Percentiles rank a stretch among this genome's conserved stretches.
These are phyloP conservation scores for Sphyrna mokarran DNA, from an alignment of 2,113 vertebrate species.

Conservation along the genomic window DNA sequence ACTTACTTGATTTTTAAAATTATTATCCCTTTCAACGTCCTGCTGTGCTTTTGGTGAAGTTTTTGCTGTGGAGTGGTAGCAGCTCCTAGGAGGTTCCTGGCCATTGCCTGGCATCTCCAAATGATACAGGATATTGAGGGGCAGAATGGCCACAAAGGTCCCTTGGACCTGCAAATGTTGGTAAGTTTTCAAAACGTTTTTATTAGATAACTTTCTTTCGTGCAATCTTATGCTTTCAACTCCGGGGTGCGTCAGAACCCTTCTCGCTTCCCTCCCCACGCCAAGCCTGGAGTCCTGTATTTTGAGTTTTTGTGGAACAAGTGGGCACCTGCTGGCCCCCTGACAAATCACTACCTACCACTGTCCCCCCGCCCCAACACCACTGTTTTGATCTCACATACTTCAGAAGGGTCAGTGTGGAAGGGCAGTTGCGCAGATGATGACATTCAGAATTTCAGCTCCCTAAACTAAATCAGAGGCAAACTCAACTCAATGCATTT, in stretches of 20 bases:
- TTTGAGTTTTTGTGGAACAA: not conserved
- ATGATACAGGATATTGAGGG: not conserved
- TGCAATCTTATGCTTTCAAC: not conserved
- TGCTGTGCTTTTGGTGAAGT: not conserved
- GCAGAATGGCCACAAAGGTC: not conserved
- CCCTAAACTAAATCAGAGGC: not conserved
- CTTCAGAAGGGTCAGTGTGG: not conserved
- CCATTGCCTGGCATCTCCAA: not conserved
- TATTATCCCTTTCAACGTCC: not conserved
- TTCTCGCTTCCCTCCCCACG: not conserved
- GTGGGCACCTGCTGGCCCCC: not conserved
- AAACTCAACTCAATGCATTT: not conserved
- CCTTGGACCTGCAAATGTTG: not conserved
- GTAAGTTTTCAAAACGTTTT: not conserved
- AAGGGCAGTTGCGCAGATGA: not conserved
- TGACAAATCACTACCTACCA: not conserved
- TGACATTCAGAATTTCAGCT: not conserved
- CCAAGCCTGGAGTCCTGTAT: not conserved
- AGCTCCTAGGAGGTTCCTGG: not conserved
- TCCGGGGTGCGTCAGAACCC: not conserved
- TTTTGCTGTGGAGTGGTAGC: not conserved
- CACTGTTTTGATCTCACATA: not conserved
- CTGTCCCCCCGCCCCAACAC: not conserved
- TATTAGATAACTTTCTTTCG: not conserved
- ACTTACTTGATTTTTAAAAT: too few species aligned